These are phyloP conservation scores for Rhinella marina DNA, from an alignment of 2,797 vertebrate genomes.

Conservation along the genomic window DNA sequence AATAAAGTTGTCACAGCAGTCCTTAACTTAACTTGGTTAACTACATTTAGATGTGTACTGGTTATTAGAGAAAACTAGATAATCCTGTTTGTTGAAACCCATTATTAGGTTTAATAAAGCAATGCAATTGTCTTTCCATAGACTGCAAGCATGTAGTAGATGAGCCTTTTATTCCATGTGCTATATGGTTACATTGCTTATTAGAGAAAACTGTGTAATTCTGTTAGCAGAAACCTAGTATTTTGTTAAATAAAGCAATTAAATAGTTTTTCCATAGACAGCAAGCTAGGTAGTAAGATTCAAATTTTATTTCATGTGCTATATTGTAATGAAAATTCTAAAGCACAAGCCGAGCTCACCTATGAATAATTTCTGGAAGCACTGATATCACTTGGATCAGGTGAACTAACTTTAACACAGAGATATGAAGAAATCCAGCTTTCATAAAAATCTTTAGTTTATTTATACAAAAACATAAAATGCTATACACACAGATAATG, in stretches of 20 bases:
- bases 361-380: too few relatives aligned
- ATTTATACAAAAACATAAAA: too few relatives aligned
- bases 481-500: too few relatives aligned
- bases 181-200: neutral
- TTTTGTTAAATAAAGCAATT: neutral
- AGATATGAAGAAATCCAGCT: too few relatives aligned
- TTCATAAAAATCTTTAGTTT: too few relatives aligned
- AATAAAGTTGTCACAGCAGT: neutral
- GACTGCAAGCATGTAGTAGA: neutral
- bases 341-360: too few relatives aligned
- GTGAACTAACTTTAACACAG: too few relatives aligned
- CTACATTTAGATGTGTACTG: too few relatives aligned
- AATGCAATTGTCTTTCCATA: neutral
- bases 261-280: neutral
- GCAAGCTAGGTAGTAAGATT: neutral
- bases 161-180: neutral
- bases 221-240: neutral
- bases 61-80: too few relatives aligned
- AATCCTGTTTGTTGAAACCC: too few relatives aligned
- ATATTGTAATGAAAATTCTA: neutral
- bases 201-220: neutral
- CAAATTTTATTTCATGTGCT: neutral
- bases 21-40: neutral
- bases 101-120: too few relatives aligned
- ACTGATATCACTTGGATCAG: too few relatives aligned